Evolutionary conservation across 2,113 vertebrate genomes (phyloP), one percentile per base, ranked within the genome.

Genomic region (Egretta garzetta): DNA sequence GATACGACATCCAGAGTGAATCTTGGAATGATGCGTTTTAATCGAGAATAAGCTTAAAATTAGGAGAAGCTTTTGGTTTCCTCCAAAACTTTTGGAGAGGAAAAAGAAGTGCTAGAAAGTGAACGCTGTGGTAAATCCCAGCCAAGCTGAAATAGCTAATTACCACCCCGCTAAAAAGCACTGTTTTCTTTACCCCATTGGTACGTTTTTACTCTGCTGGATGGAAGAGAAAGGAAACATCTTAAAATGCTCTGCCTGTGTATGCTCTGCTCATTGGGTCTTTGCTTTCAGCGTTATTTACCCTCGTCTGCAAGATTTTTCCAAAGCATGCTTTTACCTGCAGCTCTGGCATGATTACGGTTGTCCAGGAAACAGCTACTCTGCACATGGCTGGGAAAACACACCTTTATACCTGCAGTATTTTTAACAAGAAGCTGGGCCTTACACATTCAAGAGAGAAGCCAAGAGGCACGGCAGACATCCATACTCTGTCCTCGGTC

Each of bases 391-490:
- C 64, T 92, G 76, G 59, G 63, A 41, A 56, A 81, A 17, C 0
- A 8, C 43, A 52, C n/a, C 45, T 60, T 39, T n/a, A 2, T 1
- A 12, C 4, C 37, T 0, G 7, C 55, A 55, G 14, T 10, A 21
- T 45, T 80, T 63, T 55, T 49, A 39, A 37, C 6, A 35, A 49
- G 12, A 28, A 74, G 43, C 30, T 22, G 20, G 50, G 37, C n/a
- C 28, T 71, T 37, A 17, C 8, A 11, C 15, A 9, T 14, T 3
- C 27, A 4, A 39, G 41, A 49, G 32, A 0, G 5, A 70, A 58
- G 75, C 37, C 8, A 55, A 30, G 12, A 53, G 52, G 16, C 26
- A 3, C 1, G 4, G 0, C 11, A 39, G 21, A 13, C 5, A 12
- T 12, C 74, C 5, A 3, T 5, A 4, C 60, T 45, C 63, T 10